Percentiles rank a stretch among this genome's conserved stretches.
These are phyloP conservation scores for Agapostemon virescens DNA, from an alignment of 2,888 invertebrate species.

Conservation along the genomic window DNA sequence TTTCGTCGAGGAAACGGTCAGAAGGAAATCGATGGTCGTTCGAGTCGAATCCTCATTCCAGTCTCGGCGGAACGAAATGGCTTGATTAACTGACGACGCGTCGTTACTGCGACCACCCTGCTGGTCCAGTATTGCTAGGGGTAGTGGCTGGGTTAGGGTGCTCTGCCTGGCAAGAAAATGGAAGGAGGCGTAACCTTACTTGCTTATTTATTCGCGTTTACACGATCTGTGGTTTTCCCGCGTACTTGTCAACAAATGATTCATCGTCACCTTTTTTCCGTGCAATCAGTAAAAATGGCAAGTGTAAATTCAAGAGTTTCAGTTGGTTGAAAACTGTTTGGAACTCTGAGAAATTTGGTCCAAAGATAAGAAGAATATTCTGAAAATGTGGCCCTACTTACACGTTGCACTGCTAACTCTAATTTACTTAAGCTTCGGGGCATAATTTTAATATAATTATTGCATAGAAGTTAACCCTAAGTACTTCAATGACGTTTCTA, in stretches of 20 bases:
- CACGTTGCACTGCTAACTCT: neutral
- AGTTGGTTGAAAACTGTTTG: no score
- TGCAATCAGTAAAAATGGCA: neutral
- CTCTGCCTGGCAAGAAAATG: conserved; percentile 66
- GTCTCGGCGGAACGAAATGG: conserved; percentile 77
- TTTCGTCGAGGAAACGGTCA: conserved; percentile 35
- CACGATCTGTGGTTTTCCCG: conserved; percentile 67
- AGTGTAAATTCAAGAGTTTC: neutral
- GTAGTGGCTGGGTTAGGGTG: conserved; percentile 62
- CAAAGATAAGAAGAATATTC: no score
- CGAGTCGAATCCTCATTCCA: conserved; percentile 70
- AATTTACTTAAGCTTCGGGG: no score
- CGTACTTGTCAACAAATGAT: conserved; percentile 43
- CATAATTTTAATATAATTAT: no score
- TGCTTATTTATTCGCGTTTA: conserved; percentile 67
- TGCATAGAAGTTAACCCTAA: no score
- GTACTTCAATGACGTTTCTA: no score
- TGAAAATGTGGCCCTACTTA: no score
- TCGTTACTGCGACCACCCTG: conserved; percentile 77
- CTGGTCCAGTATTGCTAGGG: conserved; percentile 72
- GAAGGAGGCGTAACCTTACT: conserved; percentile 63
- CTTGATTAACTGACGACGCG: conserved; percentile 80
- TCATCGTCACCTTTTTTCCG: neutral
- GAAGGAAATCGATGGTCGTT: conserved; percentile 66
- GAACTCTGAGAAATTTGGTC: no score